Evolutionary conservation across 64 coral and sea anemone species (phyloP).

Genomic region (Pachyseris speciosa): DNA sequence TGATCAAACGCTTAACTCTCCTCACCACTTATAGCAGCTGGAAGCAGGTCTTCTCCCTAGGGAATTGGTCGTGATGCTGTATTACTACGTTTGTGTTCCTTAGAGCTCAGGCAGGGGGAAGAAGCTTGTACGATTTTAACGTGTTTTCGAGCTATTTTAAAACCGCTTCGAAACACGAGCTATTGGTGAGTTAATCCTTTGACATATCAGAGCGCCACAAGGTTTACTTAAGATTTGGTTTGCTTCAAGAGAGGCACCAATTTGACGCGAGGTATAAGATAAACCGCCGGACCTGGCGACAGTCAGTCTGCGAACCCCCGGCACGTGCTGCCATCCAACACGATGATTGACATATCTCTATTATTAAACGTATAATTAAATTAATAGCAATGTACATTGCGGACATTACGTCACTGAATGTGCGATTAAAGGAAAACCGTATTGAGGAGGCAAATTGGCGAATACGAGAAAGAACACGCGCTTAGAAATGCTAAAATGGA

Average conservation of each 20-base stretch:
- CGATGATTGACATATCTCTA: slow-evolving; percentile 90
- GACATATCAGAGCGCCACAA: slow-evolving; percentile 21
- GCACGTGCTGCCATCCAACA: slow-evolving; percentile 71
- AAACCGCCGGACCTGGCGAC: slow-evolving; percentile 88
- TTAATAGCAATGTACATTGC: slow-evolving; percentile 91
- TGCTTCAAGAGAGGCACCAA: not conserved
- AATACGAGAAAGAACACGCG: not conserved
- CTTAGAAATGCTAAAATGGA: not conserved
- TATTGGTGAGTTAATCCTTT: slow-evolving; percentile 8
- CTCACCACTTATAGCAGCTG: slow-evolving; percentile 9
- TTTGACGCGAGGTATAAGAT: slow-evolving; percentile 70
- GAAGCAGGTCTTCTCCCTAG: slow-evolving; percentile 52
- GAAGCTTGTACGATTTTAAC: not conserved
- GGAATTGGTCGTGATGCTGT: slow-evolving; percentile 43
- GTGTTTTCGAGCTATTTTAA: not conserved
- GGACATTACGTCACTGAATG: slow-evolving; percentile 78
- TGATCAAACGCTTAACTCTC: slow-evolving; percentile 3
- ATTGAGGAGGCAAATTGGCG: not conserved
- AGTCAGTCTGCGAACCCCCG: slow-evolving; percentile 71
- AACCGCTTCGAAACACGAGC: not conserved
- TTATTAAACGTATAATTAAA: slow-evolving; percentile 97
- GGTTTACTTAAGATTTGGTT: slow-evolving; percentile 52
- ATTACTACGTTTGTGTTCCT: slow-evolving; percentile 7
- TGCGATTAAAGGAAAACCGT: not conserved
- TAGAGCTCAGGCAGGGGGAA: not conserved